Evolutionary conservation across 2,888 invertebrate genomes (phyloP), one percentile per base, ranked within the genome.

Genomic region (Lochmaea crataegi): DNA sequence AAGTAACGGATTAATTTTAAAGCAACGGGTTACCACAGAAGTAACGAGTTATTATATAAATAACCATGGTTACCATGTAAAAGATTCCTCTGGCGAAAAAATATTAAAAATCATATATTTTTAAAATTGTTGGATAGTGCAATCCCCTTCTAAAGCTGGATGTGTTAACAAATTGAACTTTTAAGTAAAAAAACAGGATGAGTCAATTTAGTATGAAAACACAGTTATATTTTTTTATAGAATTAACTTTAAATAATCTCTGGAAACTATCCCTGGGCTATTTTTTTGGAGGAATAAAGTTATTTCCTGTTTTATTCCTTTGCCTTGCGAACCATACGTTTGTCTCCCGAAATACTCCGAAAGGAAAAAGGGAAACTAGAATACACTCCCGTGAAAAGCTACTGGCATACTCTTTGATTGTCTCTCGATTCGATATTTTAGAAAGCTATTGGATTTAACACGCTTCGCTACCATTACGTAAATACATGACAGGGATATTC

Each of bases 351-450:
- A 41, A 41, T 69, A 26, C n/a, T 41, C 12, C 48, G n/a, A 58
- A 32, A 42, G 58, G 45, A 22, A 61, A 68, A 60, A 51, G 42
- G 60, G 61, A 61, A 32, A 68, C 58, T 48, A n/a, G 18, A 56
- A 63, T 69, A 69, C 69, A 69, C 63, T 57, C 65, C 72, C 48
- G 64, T 67, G 68, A 72, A 72, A 72, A 72, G 58, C 72, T 65
- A 68, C 67, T 72, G 65, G 65, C 68, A 68, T 69, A 69, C 68
- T 69, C 53, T 63, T 69, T 68, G 72, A 68, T 64, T 72, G 72
- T 72, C 72, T 72, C 65, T 58, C 57, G 65, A 65, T 72, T 68
- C 65, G 72, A 65, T 72, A 72, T 72, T 72, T 72, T 72, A 72
- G 72, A 68, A 68, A 72, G 72, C 72, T 64, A 72, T 72, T 72